Conservation (phyloP, 1,140 invertebrate species). For the Ladona fulva region DNA sequence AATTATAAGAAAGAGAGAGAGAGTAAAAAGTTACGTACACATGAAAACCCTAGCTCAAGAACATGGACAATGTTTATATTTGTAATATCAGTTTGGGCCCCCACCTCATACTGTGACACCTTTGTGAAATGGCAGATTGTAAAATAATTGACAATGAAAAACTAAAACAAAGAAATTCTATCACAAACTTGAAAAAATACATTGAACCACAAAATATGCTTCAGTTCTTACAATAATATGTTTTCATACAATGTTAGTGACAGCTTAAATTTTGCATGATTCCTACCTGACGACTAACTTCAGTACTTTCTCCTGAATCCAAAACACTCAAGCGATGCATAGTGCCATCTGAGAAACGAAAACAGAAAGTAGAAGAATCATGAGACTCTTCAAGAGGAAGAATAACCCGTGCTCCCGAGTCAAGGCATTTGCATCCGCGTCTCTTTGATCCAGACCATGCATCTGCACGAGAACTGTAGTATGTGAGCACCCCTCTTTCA, state of each 20-base stretch:
- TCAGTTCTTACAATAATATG: no score
- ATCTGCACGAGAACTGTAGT: constrained; percentile 53
- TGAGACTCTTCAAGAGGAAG: constrained; percentile 30
- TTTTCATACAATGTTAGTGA: neutral
- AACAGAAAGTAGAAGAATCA: constrained; percentile 41
- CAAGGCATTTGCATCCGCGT: constrained; percentile 56
- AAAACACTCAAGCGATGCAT: constrained; percentile 43
- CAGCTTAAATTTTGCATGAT: no score
- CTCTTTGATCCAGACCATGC: constrained; percentile 45
- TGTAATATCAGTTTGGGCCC: no score
- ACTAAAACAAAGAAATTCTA: no score
- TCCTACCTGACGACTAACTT: constrained; percentile 38
- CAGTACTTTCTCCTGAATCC: constrained; percentile 28
- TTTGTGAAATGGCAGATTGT: no score
- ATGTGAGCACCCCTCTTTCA: constrained; percentile 55
- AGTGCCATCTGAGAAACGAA: constrained; percentile 52
- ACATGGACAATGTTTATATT: no score
- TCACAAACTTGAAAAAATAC: no score
- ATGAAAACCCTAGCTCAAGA: no score
- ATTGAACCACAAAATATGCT: neutral
- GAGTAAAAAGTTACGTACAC: no score
- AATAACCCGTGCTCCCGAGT: constrained; percentile 43
- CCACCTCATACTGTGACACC: no score
- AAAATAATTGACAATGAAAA: no score
- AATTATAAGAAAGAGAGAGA: no score